Evolutionary conservation across 2,888 invertebrate species (phyloP).

Genomic region (Spodoptera exigua): DNA sequence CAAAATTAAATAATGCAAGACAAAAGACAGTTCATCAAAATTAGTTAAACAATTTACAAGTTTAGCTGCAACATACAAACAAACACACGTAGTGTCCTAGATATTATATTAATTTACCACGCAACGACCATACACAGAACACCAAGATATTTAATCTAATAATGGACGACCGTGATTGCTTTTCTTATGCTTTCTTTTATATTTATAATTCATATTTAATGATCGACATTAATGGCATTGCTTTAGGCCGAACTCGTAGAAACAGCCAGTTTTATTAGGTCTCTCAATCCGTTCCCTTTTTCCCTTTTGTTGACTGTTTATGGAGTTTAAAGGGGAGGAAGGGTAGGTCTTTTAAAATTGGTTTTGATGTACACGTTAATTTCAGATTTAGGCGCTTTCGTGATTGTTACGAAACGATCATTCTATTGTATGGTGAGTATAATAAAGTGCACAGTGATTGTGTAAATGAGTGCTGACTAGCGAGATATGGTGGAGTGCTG

Average conservation of each 20-base stretch:
- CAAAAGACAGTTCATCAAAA: conserved; percentile 23
- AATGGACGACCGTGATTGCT: conserved; percentile 83
- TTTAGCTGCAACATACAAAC: conserved; percentile 33
- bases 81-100: conserved; percentile 34
- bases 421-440: conserved; percentile 79
- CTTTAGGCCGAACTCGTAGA: conserved; percentile 76
- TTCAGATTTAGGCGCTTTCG: conserved; percentile 87
- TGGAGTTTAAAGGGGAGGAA: conserved; percentile 46
- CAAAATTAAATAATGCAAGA: too few species aligned
- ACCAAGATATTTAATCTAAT: conserved; percentile 84
- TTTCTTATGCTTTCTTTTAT: conserved; percentile 87
- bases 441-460: conserved; percentile 81
- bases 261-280: conserved; percentile 66
- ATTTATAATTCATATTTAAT: conserved; percentile 89
- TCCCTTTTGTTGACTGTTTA: conserved; percentile 33
- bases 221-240: conserved; percentile 87
- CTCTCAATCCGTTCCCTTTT: conserved; percentile 62
- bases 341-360: conserved; percentile 60
- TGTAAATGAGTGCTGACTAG: conserved; percentile 76
- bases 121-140: conserved; percentile 62
- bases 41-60: conserved; percentile 30
- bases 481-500: conserved; percentile 45
- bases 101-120: conserved; percentile 43
- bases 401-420: conserved; percentile 82
- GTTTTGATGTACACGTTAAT: conserved; percentile 84